Conservation (phyloP, 2,888 invertebrate genomes). For the Masnerella sp. region DNA sequence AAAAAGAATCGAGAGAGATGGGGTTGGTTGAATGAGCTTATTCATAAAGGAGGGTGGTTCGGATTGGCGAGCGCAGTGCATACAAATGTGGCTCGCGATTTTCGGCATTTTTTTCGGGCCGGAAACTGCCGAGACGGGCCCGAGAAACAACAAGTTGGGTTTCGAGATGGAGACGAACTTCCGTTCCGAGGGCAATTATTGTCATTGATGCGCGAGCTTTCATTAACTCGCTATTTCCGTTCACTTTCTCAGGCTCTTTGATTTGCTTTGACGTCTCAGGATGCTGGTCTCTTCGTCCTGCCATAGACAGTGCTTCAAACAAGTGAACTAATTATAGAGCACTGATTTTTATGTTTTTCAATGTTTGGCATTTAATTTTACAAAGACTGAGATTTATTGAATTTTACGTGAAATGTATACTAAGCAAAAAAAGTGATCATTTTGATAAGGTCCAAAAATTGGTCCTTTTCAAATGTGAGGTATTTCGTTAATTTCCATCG, state of each 20-base stretch:
- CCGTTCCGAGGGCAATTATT: conserved; percentile 25
- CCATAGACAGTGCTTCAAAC: too few species aligned
- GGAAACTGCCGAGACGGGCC: conserved; percentile 46
- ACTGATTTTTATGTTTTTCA: too few species aligned
- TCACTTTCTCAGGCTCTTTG: too few species aligned
- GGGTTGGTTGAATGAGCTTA: conserved; percentile 44
- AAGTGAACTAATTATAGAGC: too few species aligned
- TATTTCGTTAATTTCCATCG: too few species aligned
- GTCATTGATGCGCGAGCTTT: conserved; percentile 30
- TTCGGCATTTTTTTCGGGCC: conserved; percentile 49
- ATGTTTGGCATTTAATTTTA: too few species aligned
- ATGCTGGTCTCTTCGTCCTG: conserved; percentile 6
- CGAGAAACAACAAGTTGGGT: conserved; percentile 19
- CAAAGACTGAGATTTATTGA: too few species aligned
- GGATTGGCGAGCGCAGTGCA: conserved; percentile 38
- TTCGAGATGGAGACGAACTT: conserved; percentile 26
- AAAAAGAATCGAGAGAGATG: conserved; percentile 20
- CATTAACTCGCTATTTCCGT: conserved; percentile 37
- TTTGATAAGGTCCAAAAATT: too few species aligned
- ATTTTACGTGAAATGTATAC: too few species aligned
- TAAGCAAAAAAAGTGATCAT: too few species aligned
- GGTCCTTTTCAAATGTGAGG: too few species aligned
- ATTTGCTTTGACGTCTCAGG: too few species aligned
- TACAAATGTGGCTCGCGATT: conserved; percentile 54
- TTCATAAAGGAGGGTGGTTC: conserved; percentile 24